A percentile compares a stretch with the other conserved stretches of the same genome.
Conservation (phyloP, 2,888 invertebrate genomes). For the Baronia brevicornis region DNA sequence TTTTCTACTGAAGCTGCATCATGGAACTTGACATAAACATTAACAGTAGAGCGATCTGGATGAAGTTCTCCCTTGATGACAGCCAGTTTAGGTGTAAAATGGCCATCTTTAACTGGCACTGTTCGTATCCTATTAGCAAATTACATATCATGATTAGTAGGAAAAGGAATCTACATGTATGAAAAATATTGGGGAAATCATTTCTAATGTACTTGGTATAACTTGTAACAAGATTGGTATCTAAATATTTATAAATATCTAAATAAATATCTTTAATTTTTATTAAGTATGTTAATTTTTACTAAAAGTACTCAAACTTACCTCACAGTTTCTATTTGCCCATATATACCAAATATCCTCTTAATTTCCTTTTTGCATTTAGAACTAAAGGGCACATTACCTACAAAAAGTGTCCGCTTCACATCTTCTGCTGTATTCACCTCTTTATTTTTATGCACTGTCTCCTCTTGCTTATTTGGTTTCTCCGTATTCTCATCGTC, state of each 20-base stretch:
- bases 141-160: neutral
- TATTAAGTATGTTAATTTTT: neutral
- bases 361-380: slow-evolving; percentile 74
- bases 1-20: slow-evolving; percentile 59
- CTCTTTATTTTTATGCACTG: slow-evolving; percentile 22
- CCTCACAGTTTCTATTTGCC: slow-evolving; percentile 80
- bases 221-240: no score
- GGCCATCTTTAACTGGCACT: slow-evolving; percentile 77
- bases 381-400: slow-evolving; percentile 80
- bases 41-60: slow-evolving; percentile 77
- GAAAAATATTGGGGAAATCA: neutral
- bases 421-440: slow-evolving; percentile 44
- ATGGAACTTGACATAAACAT: slow-evolving; percentile 79
- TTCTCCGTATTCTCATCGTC: slow-evolving; percentile 27
- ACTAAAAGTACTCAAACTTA: slow-evolving; percentile 29
- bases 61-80: slow-evolving; percentile 81
- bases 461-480: slow-evolving; percentile 21
- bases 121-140: slow-evolving; percentile 71
- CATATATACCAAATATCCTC: slow-evolving; percentile 79
- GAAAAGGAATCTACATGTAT: neutral
- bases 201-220: no score
- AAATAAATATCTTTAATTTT: no score
- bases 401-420: slow-evolving; percentile 82
- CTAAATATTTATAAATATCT: no score
- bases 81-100: slow-evolving; percentile 78